phyloP scores from a whole-genome alignment of 2,113 vertebrate species.

The Pogonocichla stellata region DNA sequence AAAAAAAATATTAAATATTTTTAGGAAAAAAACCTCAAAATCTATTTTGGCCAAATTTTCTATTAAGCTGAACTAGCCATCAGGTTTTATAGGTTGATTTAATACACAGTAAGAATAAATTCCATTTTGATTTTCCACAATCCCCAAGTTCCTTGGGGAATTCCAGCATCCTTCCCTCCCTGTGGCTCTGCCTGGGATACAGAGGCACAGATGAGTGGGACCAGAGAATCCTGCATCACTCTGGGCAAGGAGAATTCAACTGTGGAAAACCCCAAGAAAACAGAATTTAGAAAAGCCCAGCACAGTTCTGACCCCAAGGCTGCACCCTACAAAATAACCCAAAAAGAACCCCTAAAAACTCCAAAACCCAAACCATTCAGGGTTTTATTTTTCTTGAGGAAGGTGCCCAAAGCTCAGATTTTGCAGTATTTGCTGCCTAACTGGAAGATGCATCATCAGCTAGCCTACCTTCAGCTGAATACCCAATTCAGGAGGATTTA shows the following conservation, averaged over 20 bases:
- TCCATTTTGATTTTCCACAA: fast-evolving
- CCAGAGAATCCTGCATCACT: fast-evolving
- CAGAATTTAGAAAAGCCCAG: background rate
- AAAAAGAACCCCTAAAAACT: background rate
- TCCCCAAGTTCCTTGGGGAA: background rate
- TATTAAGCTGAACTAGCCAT: background rate
- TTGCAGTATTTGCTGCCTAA: background rate
- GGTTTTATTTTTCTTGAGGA: background rate
- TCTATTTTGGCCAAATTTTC: background rate
- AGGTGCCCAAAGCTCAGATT: background rate
- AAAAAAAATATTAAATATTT: background rate
- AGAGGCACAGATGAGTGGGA: background rate
- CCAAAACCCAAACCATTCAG: background rate
- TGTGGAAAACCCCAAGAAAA: background rate
- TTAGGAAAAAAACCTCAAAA: background rate
- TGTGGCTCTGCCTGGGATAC: fast-evolving
- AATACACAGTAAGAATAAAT: background rate
- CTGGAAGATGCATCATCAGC: background rate
- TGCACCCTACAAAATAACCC: background rate
- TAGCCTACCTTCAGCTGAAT: background rate
- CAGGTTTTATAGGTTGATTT: background rate
- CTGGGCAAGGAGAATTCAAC: background rate
- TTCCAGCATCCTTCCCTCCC: background rate
- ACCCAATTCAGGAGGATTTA: background rate
- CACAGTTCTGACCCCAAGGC: background rate